Conservation (phyloP, 2,797 vertebrate species). For the Babyrousa celebensis region DNA sequence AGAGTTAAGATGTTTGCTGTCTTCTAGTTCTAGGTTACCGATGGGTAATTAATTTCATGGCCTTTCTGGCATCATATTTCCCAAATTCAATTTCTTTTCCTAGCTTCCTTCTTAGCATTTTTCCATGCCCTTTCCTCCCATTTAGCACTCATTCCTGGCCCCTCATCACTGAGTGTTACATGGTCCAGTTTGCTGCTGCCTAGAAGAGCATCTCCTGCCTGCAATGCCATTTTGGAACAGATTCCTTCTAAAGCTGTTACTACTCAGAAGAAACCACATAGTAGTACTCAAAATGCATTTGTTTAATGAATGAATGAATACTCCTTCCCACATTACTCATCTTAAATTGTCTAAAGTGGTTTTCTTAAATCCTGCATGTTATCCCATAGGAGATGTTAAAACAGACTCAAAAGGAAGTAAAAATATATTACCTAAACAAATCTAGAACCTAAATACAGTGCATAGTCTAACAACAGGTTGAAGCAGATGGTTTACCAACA, state of each 20-base stretch:
- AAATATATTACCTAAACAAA: slow-evolving; percentile 63
- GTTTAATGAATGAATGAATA: slow-evolving; percentile 63
- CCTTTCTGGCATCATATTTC: background rate
- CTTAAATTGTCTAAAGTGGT: background rate
- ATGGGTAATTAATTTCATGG: background rate
- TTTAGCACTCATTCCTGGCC: background rate
- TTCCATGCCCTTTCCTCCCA: background rate
- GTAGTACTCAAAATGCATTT: background rate
- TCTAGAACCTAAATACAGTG: slow-evolving; percentile 68
- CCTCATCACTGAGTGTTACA: background rate
- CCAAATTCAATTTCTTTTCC: background rate
- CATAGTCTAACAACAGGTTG: slow-evolving; percentile 58
- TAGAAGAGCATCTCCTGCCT: background rate
- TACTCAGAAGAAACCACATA: background rate
- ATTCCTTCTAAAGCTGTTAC: background rate
- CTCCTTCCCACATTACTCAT: slow-evolving; percentile 4
- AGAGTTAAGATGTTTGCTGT: slow-evolving; percentile 7
- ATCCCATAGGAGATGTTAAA: slow-evolving; percentile 28
- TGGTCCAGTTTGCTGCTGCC: background rate
- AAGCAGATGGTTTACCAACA: slow-evolving; percentile 76
- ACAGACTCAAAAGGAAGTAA: slow-evolving; percentile 22
- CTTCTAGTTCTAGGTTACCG: slow-evolving; percentile 6
- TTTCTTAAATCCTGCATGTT: background rate
- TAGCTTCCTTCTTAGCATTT: background rate
- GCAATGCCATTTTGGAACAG: background rate